These are phyloP conservation scores for Nothocercus nigrocapillus DNA, from an alignment of 2,113 vertebrate genomes.

Conservation along the genomic window DNA sequence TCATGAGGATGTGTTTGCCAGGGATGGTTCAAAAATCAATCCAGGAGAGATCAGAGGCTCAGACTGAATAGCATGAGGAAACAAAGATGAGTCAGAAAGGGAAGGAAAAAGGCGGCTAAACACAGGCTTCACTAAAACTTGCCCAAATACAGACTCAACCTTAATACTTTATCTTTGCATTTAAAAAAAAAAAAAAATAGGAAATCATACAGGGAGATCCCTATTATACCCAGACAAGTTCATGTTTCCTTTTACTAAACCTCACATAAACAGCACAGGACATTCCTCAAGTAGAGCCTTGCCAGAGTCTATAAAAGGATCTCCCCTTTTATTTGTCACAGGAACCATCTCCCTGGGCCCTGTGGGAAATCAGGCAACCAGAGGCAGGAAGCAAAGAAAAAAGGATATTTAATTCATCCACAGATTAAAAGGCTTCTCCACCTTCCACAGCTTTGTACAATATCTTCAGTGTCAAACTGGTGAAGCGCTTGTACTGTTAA, in stretches of 20 bases:
- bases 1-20: neutral
- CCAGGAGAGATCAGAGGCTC: neutral
- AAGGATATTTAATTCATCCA: conserved; percentile 1
- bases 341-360: neutral
- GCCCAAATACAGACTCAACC: neutral
- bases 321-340: neutral
- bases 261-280: neutral
- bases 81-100: fast-evolving
- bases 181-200: neutral
- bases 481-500: neutral
- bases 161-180: neutral
- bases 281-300: fast-evolving
- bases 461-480: neutral
- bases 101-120: neutral
- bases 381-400: conserved; percentile 22
- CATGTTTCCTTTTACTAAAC: neutral
- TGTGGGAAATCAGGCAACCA: conserved; percentile 28
- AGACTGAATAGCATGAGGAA: neutral
- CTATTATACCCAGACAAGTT: neutral
- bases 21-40: neutral
- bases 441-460: neutral
- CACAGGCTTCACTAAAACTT: neutral
- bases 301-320: neutral
- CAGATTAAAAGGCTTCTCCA: neutral
- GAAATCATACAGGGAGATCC: neutral